These are phyloP conservation scores for Drosophila eugracilis DNA, from an alignment of 1,140 invertebrate genomes.

Conservation along the genomic window DNA sequence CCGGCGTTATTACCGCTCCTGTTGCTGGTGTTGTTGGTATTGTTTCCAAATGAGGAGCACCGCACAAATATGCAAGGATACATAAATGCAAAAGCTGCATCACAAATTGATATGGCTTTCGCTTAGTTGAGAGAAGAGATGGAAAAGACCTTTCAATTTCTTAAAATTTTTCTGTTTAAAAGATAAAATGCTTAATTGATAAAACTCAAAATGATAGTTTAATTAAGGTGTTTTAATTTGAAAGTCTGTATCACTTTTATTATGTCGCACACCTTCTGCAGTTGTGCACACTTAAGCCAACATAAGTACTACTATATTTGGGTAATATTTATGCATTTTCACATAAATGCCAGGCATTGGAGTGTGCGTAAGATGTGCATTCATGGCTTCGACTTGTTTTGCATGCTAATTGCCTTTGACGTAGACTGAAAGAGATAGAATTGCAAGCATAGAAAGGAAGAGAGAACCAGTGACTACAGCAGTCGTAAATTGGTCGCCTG, in stretches of 20 bases:
- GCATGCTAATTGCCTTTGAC: slow-evolving; percentile 73
- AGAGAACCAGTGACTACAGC: slow-evolving; percentile 1
- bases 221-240: too few relatives aligned
- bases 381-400: slow-evolving; percentile 74
- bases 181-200: too few relatives aligned
- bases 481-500: slow-evolving; percentile 52
- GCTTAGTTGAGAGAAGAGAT: neutral
- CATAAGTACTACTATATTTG: slow-evolving; percentile 26
- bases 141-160: too few relatives aligned
- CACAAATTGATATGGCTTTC: neutral
- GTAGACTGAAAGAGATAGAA: slow-evolving; percentile 14
- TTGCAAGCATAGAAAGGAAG: neutral
- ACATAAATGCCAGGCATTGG: slow-evolving; percentile 50
- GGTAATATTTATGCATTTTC: slow-evolving; percentile 71
- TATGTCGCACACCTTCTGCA: neutral
- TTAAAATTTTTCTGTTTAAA: too few relatives aligned
- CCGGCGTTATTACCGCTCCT: slow-evolving; percentile 28
- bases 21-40: slow-evolving; percentile 36
- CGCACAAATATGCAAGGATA: slow-evolving; percentile 60
- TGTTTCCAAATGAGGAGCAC: slow-evolving; percentile 69
- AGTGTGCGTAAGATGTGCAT: slow-evolving; percentile 61
- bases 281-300: slow-evolving; percentile 7
- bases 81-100: slow-evolving; percentile 10
- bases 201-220: too few relatives aligned
- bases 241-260: neutral